Evolutionary conservation across 2,888 invertebrate genomes (phyloP), one percentile per base, ranked within the genome.

Genomic region (Rhyacophila evoluta): DNA sequence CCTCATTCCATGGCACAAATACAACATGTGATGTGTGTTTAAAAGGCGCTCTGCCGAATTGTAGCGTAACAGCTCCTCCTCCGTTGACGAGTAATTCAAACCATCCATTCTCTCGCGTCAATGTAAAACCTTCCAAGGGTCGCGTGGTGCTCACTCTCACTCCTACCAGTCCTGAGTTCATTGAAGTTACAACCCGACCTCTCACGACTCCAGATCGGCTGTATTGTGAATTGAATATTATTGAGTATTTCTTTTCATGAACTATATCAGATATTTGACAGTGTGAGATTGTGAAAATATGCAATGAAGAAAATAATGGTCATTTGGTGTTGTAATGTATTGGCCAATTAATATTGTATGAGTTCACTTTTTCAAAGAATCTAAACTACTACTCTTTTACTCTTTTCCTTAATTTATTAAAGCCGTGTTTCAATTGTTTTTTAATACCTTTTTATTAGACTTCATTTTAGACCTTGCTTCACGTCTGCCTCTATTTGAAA

Each of bases 61-160:
- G 96, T 73, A 99, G 89, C 0, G 96, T 97, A 1, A 99, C 97
- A 0, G 98, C 97, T 0, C 98, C 98, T 0, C 99, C 99, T n/a
- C 99, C 99, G 87, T 99, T 99, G 12, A 99, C 98, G 85, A 99
- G 92, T 73, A 99, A 92, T 89, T 99, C 99, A 89, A 99, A 99
- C 96, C 96, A 97, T 72, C 97, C 97, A 84, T 97, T 97, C 83
- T 96, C 96, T 79, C 97, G 91, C 1, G 97, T 97, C 79, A 97
- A 88, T 0, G 99, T 99, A 88, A 98, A 98, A 11, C 99, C 99
- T 90, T 98, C 98, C 71, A 97, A 91, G n/a, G 97, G 95, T 2
- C 96, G 96, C 77, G 95, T 95, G 67, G 98, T 98, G 82, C 96
- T 96, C 2, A 99, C 98, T 83, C 98, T 92, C 6, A 98, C 98